Evolutionary conservation across 2,888 invertebrate genomes (phyloP), one percentile per base, ranked within the genome.

Genomic region (Rhorus exstirpatorius): DNA sequence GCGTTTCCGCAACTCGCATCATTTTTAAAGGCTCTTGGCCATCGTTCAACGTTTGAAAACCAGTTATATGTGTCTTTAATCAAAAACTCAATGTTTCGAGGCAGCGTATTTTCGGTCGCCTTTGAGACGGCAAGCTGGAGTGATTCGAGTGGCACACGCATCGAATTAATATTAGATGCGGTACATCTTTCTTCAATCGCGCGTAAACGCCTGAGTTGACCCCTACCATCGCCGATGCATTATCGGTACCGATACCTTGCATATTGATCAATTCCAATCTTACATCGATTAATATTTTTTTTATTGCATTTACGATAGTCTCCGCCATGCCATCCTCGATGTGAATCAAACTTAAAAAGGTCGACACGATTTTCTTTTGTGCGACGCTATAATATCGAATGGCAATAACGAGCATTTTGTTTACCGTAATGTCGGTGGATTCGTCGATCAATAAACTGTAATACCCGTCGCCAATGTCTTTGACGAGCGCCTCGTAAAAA

Each of bases 221-320:
- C 10, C 91, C 91, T 3, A 84, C 78, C 90, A 92, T 92, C 1
- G 90, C 90, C 19, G 88, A 86, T 1, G 90, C 90, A 85, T 91
- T 91, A 71, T 92, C 91, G 38, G 89, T 90, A 14, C 90, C 91
- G 70, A 92, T 89, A 26, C 90, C 91, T 68, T 83, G 82, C 81
- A 89, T 80, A 67, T 90, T 87, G 67, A 84, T 44, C n/a, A 89
- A 31, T 31, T 31, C 3, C 31, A 31, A 31, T 31, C 31, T 31
- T 31, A 31, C 3, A 31, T 21, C 21, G 41, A 8, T 63, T 0
- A 63, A 63, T 14, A 63, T 8, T 17, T 31, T 63, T 63, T 63
- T 63, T 63, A 41, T 38, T 63, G 12, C 41, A 8, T 63, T 3
- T 3, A n/a, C n/a, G n/a, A n/a, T n/a, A n/a, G n/a, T n/a, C n/a